A percentile compares a stretch with the other conserved stretches of the same genome.
Evolutionary conservation across 2,797 vertebrate species (phyloP).

Genomic region (Sylvilagus floridanus): DNA sequence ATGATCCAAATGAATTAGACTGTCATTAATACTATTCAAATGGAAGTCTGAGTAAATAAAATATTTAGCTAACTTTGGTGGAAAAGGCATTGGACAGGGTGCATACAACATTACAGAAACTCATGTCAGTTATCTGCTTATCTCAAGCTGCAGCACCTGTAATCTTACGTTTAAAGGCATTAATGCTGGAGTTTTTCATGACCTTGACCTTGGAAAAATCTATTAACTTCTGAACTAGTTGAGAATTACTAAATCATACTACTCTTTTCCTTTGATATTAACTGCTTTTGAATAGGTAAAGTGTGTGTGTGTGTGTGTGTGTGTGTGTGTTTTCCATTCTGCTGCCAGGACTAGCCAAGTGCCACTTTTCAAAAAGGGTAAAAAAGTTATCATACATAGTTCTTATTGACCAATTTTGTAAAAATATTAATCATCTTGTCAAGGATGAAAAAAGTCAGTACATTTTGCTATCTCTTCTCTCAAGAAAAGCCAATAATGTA

Average conservation of each 20-base stretch:
- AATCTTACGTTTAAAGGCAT: constrained; percentile 44
- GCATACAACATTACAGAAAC: constrained; percentile 13
- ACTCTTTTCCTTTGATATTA: not conserved
- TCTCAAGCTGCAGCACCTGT: not conserved
- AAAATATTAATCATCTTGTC: not conserved
- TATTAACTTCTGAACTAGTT: not conserved
- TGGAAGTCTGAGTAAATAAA: constrained; percentile 49
- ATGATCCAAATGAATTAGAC: constrained; percentile 22
- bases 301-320: too few relatives aligned
- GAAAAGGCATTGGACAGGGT: not conserved
- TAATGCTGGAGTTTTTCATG: not conserved
- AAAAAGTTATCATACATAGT: not conserved
- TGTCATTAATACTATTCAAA: constrained; percentile 1
- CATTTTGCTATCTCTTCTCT: not conserved
- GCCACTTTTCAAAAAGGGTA: not conserved
- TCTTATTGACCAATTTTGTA: not conserved
- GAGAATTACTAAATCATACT: constrained; percentile 23
- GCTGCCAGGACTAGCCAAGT: not conserved
- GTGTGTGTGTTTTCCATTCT: constrained; percentile 7
- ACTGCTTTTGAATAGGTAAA: constrained; percentile 3
- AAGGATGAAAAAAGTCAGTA: not conserved
- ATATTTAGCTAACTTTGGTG: constrained; percentile 10
- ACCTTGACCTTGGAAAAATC: constrained; percentile 32
- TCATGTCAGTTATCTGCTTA: constrained; percentile 1
- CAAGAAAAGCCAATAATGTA: constrained; percentile 10